Base-by-base conservation (phyloP, 1,140 invertebrate species). In the Drosophila guanche region DNA sequence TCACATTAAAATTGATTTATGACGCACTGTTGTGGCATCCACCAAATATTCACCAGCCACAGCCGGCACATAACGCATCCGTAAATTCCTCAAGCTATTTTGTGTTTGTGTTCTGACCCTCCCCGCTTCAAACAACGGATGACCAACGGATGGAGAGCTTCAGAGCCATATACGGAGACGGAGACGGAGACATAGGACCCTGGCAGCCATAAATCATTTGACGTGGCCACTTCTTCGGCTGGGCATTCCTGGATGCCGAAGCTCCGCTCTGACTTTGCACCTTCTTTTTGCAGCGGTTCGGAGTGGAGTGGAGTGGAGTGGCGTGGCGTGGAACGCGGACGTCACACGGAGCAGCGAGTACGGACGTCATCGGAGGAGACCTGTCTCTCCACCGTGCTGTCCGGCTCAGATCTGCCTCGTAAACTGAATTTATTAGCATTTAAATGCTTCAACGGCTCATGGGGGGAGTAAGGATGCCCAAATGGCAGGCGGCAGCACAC, bases 1-100 rank as follows among this genome's bases (percentile, higher is more conserved):
- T 88, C 78, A 71, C 85, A 86, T 86, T 88, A 81, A 86, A 86
- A 88, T 86, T 86, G 81, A 86, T 86, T 86, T 86, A 86, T 86
- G 81, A 83, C 79, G 76, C 74, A 73, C 53, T 60, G 43, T 25
- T 51, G 46, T 60, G 25, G 59, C 45, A 47, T 52, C 47, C 46
- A 68, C 47, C 56, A 27, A 51, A 77, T 37, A 74, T 69, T 52
- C 54, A 43, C 29, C 8, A 33, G 29, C 29, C 29, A 33, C 29
- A 33, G 29, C 29, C 29, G 29, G 52, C 37, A 79, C 48, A 56
- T 56, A 54, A 59, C 40, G 55, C 67, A 72, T 54, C 61, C 67
- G 78, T 80, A 67, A 80, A 71, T 51, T 76, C 70, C 66, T 80
- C 54, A 51, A 68, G 67, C 74, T 81, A 77, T 83, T 83, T 20